Base-by-base conservation (phyloP, 2,888 invertebrate genomes). In the Isoperla grammatica region DNA sequence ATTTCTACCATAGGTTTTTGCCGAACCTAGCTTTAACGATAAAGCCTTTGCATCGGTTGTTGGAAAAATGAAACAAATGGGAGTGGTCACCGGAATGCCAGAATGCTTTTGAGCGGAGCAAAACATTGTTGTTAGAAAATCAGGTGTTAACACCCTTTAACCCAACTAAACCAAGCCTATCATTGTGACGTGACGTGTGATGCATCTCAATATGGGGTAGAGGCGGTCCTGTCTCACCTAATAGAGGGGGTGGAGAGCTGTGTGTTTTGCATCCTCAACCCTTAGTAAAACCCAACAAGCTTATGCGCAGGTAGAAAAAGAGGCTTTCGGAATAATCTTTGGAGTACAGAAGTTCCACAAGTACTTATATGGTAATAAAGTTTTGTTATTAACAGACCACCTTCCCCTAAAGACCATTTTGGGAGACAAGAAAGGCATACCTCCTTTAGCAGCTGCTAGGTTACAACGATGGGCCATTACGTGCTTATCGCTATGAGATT, bases 321-420 rank as follows among this genome's bases (percentile, higher is more conserved):
- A 40, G 15, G 40, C 63, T 11, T 49, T 64, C 15, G 39, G 49
- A 45, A 61, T 65, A 13, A 64, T 62, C 42, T 66, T 64, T 64
- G 60, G 60, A 11, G 57, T 60, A 2, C 20, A 15, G 29, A 55
- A 15, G 4, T 40, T 40, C 40, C 40, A 40, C 12, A 40, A 40
- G 40, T 40, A 40, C 40, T 9, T 37, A 19, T 43, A 15, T 20
- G 61, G 59, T 13, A 40, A 39, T 15, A 61, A 61, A 49, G 39
- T 59, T 55, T 48, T 12, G 20, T 46, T 60, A n/a, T 13, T 29
- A 4, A 60, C 55, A 2, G 59, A 61, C 48, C 55, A 48, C 45
- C 42, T 50, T 37, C 48, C 59, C 9, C 40, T 61, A 39, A 12
- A 55, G 23, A 40, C 45, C n/a, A 55, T 61, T 45, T 65, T 46